These are phyloP conservation scores for Cariama cristata DNA, from an alignment of 2,113 vertebrate species.

Conservation along the genomic window DNA sequence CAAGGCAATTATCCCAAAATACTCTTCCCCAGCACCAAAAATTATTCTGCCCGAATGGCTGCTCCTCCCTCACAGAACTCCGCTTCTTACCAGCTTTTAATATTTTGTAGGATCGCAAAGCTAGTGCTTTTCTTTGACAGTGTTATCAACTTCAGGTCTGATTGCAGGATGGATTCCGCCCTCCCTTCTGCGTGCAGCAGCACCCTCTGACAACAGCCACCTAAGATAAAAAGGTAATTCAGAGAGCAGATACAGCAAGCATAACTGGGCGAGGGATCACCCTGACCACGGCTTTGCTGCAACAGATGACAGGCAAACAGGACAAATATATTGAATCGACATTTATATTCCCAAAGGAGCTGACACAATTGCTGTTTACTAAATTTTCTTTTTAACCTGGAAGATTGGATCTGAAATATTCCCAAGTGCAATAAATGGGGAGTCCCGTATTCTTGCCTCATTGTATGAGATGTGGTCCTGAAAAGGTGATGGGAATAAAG, in stretches of 20 bases:
- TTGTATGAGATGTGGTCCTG: background rate
- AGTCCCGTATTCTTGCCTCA: background rate
- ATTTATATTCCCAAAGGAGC: background rate
- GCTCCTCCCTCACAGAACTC: background rate
- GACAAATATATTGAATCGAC: background rate
- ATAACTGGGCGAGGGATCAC: background rate
- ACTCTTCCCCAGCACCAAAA: background rate
- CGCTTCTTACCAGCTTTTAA: background rate
- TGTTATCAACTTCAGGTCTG: background rate
- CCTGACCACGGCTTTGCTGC: background rate
- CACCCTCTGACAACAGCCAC: background rate
- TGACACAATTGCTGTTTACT: background rate
- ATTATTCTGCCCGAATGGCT: background rate
- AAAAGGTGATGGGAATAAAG: background rate
- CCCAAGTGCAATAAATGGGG: background rate
- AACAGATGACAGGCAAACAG: background rate
- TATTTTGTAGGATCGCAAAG: background rate
- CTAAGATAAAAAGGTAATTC: background rate
- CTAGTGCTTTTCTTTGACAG: background rate
- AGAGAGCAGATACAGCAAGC: background rate
- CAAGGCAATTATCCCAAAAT: background rate
- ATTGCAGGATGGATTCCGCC: slow-evolving; percentile 6
- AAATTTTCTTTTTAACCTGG: background rate
- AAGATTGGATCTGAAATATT: background rate
- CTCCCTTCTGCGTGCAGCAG: background rate